Evolutionary conservation across 2,797 vertebrate genomes (phyloP).

Genomic region (Carduelis carduelis): DNA sequence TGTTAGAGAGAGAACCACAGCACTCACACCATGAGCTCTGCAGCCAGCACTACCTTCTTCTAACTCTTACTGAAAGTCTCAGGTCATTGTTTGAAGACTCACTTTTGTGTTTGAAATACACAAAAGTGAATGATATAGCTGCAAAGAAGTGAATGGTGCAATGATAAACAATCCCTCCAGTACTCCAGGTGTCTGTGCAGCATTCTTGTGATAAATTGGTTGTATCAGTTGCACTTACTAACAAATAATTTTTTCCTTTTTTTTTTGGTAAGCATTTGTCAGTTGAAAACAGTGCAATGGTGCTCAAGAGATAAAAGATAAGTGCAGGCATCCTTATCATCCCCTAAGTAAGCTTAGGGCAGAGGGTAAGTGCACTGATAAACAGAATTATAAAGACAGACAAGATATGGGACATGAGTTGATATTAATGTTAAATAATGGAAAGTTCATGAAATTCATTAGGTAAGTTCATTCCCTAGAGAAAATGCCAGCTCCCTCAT

Average conservation of each 20-base stretch:
- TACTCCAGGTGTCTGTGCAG: not conserved
- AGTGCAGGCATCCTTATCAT: not conserved
- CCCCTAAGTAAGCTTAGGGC: not conserved
- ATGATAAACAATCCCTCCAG: not conserved
- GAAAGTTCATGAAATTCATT: not conserved
- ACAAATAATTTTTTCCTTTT: rapidly evolving
- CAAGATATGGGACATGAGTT: not conserved
- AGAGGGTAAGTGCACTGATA: not conserved
- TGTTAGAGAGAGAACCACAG: not conserved
- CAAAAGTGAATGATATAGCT: not conserved
- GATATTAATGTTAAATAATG: not conserved
- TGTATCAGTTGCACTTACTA: not conserved
- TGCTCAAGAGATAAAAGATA: not conserved
- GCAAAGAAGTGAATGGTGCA: not conserved
- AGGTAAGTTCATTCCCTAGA: not conserved
- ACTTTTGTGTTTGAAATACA: not conserved
- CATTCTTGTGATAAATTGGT: not conserved
- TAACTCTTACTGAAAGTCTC: not conserved
- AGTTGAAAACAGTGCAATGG: not conserved
- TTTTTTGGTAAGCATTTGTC: not conserved
- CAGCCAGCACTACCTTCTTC: not conserved
- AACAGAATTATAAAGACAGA: not conserved
- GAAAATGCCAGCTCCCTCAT: not conserved
- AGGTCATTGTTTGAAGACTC: not conserved
- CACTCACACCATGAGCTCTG: not conserved